phyloP scores from a whole-genome alignment of 2,888 invertebrate species.

The Meganola albula region DNA sequence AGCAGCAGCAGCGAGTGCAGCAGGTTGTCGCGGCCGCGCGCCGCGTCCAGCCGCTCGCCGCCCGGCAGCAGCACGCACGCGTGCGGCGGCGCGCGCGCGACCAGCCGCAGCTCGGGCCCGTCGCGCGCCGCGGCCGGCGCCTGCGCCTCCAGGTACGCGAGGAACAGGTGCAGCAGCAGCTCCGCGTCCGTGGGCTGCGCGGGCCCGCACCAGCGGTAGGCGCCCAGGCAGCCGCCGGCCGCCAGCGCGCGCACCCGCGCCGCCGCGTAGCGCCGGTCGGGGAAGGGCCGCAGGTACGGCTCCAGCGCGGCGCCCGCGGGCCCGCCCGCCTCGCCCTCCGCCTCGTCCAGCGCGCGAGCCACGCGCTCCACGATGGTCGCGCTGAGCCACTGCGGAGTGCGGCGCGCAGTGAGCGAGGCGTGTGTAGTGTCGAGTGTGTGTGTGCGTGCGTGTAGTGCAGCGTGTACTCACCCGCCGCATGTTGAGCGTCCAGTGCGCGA shows the following conservation, averaged over 20 bases:
- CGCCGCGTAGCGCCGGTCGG: conserved; percentile 46
- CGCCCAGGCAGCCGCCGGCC: conserved; percentile 91
- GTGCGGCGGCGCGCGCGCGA: conserved; percentile 26
- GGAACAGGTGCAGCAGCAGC: conserved; percentile 76
- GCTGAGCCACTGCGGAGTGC: conserved; percentile 86
- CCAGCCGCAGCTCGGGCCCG: conserved; percentile 8
- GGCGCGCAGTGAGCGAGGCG: conserved; percentile 64
- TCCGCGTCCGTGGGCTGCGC: conserved; percentile 43
- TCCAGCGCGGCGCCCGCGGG: conserved; percentile 84
- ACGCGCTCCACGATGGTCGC: conserved; percentile 88
- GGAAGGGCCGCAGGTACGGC: conserved; percentile 87
- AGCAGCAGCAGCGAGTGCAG: conserved; percentile 92
- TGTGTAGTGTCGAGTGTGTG: conserved; percentile 77
- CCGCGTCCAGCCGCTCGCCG: conserved; percentile 91
- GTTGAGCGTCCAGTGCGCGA: conserved; percentile 53
- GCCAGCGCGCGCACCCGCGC: conserved; percentile 79
- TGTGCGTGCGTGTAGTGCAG: conserved; percentile 56
- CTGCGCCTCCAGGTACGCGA: conserved; percentile 1
- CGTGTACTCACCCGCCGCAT: conserved; percentile 5
- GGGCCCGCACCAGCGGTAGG: conserved; percentile 83
- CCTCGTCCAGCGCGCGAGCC: conserved; percentile 54
- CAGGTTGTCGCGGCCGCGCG: conserved; percentile 88
- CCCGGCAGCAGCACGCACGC: conserved; percentile 22
- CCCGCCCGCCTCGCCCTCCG: conserved; percentile 75
- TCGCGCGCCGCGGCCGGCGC: conserved; percentile 7